Evolutionary conservation across 1,140 invertebrate species (phyloP).

Genomic region (Apis laboriosa): DNA sequence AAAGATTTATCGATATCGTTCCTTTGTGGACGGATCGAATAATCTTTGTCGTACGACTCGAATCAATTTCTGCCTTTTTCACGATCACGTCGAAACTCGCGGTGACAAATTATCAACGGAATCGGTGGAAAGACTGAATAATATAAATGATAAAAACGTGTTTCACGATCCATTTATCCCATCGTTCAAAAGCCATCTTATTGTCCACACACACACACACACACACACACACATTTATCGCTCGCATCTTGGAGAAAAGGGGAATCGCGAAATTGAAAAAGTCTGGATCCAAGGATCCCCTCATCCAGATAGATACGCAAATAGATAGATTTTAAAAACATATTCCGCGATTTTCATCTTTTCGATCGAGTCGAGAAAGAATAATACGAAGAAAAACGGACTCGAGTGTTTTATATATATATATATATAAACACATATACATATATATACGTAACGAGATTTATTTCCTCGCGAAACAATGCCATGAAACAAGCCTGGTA

Average conservation of each 20-base stretch:
- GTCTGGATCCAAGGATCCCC: no score
- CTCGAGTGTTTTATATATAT: no score
- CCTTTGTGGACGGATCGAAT: slow-evolving; percentile 32
- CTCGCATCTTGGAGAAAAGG: not conserved
- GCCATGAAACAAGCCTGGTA: no score
- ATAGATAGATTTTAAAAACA: no score
- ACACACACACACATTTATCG: not conserved
- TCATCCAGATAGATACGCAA: no score
- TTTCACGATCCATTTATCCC: slow-evolving; percentile 30
- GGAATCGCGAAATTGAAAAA: no score
- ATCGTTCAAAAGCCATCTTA: not conserved
- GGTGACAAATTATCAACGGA: slow-evolving; percentile 58
- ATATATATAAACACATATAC: no score
- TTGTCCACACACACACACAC: not conserved
- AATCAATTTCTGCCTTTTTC: slow-evolving; percentile 50
- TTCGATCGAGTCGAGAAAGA: no score
- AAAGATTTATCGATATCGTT: slow-evolving; percentile 11
- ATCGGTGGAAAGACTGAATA: slow-evolving; percentile 23
- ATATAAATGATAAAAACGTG: slow-evolving; percentile 2
- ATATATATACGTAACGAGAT: no score
- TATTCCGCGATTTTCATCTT: no score
- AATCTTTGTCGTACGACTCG: slow-evolving; percentile 31
- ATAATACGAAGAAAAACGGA: no score
- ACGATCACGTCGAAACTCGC: slow-evolving; percentile 20
- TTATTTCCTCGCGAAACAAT: no score